phyloP scores from a whole-genome alignment of 2,113 vertebrate genomes.

The Meles meles region DNA sequence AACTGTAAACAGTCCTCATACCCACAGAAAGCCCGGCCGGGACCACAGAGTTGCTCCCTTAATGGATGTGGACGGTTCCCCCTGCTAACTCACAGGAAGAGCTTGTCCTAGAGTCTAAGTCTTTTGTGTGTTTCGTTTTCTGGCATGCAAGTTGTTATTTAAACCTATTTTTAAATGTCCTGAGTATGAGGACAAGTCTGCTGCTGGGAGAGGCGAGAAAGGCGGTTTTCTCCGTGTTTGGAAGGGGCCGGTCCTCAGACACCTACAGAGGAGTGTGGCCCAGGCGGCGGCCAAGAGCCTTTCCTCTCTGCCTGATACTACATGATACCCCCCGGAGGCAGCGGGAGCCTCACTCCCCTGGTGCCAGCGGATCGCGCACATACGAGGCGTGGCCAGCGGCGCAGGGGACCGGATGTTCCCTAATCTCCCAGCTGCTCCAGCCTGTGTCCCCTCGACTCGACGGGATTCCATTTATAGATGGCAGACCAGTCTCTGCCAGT shows the following conservation, averaged over 20 bases:
- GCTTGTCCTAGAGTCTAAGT: neutral
- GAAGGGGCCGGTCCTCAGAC: neutral
- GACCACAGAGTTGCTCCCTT: neutral
- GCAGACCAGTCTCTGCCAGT: neutral
- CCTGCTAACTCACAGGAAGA: neutral
- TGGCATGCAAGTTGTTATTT: neutral
- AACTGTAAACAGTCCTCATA: neutral
- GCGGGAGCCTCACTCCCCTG: neutral
- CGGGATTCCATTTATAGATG: neutral
- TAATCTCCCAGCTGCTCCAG: slow-evolving; percentile 57
- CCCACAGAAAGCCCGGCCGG: neutral
- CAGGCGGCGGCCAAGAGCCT: neutral
- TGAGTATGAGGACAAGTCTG: neutral
- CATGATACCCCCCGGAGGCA: neutral
- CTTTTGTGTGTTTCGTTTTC: neutral
- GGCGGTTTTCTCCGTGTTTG: neutral
- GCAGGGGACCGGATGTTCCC: slow-evolving; percentile 23
- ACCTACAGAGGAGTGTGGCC: neutral
- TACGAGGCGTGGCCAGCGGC: neutral
- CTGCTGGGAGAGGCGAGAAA: too few relatives aligned
- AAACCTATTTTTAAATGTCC: slow-evolving; percentile 8
- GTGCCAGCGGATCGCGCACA: neutral
- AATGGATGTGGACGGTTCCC: neutral
- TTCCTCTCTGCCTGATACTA: neutral
- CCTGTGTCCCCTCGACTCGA: neutral